phyloP scores from a whole-genome alignment of 2,797 vertebrate species.

The Oryzias sinensis region DNA sequence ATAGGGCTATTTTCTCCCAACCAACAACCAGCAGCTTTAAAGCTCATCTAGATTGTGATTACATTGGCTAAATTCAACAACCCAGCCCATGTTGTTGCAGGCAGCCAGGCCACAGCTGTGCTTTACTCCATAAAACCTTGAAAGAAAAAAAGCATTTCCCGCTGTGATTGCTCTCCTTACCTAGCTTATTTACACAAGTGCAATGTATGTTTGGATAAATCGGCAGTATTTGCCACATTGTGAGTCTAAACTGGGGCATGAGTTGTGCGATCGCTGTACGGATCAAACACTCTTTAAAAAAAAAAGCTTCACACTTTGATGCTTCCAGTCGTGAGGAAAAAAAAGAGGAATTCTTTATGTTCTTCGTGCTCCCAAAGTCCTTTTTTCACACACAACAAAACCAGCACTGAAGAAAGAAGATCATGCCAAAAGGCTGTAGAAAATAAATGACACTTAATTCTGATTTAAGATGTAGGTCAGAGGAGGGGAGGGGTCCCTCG shows the following conservation, averaged over 20 bases:
- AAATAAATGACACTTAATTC: conserved; percentile 13
- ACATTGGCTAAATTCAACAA: conserved; percentile 53
- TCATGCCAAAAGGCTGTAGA: conserved; percentile 14
- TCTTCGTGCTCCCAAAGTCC: not conserved
- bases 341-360: too few species aligned
- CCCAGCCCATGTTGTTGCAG: conserved; percentile 58
- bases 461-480: conserved; percentile 5
- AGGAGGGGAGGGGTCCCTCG: conserved; percentile 25
- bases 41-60: conserved; percentile 61
- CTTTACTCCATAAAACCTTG: conserved; percentile 43
- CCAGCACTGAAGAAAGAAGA: conserved; percentile 9
- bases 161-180: conserved; percentile 28
- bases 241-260: conserved; percentile 23
- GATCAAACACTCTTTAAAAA: too few species aligned
- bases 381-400: conserved; percentile 5
- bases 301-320: too few species aligned
- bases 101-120: conserved; percentile 51
- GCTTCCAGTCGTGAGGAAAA: too few species aligned
- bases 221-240: conserved; percentile 15
- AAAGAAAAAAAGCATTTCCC: conserved; percentile 24
- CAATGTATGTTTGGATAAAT: conserved; percentile 26
- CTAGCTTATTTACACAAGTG: conserved; percentile 37
- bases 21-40: conserved; percentile 51
- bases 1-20: conserved; percentile 33
- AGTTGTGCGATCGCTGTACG: not conserved